These are phyloP conservation scores for Eucera pruinosa DNA, from an alignment of 2,888 invertebrate species.

Conservation along the genomic window DNA sequence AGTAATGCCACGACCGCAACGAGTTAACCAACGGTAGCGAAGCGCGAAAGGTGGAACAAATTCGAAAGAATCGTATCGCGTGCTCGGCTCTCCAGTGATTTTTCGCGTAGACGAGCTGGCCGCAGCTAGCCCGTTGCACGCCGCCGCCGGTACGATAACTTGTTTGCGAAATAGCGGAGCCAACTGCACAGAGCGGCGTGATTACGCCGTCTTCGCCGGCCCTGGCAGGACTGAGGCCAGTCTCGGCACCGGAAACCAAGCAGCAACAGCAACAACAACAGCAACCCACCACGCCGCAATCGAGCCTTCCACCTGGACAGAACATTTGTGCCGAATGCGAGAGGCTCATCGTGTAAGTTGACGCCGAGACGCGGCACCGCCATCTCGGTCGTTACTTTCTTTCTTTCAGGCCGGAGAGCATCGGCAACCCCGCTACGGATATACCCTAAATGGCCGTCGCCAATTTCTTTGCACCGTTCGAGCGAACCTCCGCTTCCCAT, in stretches of 20 bases:
- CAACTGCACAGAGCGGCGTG: conserved; percentile 83
- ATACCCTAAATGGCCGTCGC: too few relatives aligned
- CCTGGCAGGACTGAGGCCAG: conserved; percentile 88
- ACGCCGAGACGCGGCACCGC: conserved; percentile 19
- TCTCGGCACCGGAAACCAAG: conserved; percentile 89
- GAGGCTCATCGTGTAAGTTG: conserved; percentile 98
- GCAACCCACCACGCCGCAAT: conserved; percentile 85
- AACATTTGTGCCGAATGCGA: conserved; percentile 99
- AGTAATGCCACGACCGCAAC: too few relatives aligned
- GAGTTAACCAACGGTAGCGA: neutral
- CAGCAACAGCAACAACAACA: too few relatives aligned
- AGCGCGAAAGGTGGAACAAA: neutral
- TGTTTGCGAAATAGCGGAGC: conserved; percentile 82
- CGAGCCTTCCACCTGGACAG: conserved; percentile 92
- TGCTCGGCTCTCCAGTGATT: conserved; percentile 51
- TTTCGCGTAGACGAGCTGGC: conserved; percentile 34
- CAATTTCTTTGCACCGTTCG: conserved; percentile 10
- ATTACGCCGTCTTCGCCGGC: conserved; percentile 84
- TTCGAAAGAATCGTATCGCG: conserved; percentile 22
- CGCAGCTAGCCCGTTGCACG: conserved; percentile 48
- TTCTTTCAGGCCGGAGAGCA: conserved; percentile 61
- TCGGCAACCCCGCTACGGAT: too few relatives aligned
- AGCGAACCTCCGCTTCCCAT: neutral
- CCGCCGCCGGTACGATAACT: conserved; percentile 70
- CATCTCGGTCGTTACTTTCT: conserved; percentile 25